A percentile compares a stretch with the other conserved stretches of the same genome.
Conservation (phyloP, 2,888 invertebrate species). For the Lasioglossum morio region DNA sequence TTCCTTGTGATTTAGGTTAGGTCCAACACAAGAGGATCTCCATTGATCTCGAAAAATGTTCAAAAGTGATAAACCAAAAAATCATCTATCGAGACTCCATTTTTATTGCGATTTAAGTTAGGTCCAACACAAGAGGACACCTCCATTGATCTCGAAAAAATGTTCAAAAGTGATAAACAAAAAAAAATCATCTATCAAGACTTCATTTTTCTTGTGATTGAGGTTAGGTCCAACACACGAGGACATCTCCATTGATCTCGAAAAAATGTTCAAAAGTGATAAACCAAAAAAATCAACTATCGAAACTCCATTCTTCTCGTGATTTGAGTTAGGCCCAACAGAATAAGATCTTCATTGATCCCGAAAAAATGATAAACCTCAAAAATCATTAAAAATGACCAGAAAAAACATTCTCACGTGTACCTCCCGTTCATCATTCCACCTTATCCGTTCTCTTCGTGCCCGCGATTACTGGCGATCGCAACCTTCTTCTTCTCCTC, state of each 20-base stretch:
- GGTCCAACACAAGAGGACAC: neutral
- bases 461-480: slow-evolving; percentile 19
- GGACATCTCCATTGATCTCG: too few species aligned
- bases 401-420: neutral
- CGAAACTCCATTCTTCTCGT: neutral
- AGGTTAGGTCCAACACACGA: too few species aligned
- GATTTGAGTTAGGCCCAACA: neutral
- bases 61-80: too few species aligned
- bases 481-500: slow-evolving; percentile 16
- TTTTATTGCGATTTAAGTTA: neutral
- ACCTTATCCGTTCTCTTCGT: neutral
- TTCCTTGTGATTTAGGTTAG: too few species aligned
- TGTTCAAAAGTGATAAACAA: too few species aligned
- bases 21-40: neutral
- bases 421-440: neutral
- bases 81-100: neutral
- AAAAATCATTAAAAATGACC: too few species aligned
- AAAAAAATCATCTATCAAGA: too few species aligned
- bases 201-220: too few species aligned
- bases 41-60: too few species aligned
- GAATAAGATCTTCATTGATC: neutral
- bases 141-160: too few species aligned
- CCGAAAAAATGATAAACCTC: too few species aligned
- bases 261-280: too few species aligned
- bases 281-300: neutral